These are phyloP conservation scores for Epinephelus moara DNA, from an alignment of 2,113 vertebrate species.

Conservation along the genomic window DNA sequence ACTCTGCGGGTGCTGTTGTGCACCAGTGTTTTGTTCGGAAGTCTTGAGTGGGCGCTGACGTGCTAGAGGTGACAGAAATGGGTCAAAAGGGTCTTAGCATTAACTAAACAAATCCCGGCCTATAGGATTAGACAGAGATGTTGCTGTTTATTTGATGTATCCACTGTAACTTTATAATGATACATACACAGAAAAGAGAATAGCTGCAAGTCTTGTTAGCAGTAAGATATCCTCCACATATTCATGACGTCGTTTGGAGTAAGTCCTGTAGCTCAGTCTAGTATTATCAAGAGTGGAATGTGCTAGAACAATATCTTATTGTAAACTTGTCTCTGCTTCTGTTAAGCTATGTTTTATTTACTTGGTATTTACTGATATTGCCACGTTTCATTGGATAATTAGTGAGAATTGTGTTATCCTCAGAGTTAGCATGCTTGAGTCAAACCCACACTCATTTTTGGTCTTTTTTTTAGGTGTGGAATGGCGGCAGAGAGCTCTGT, in stretches of 20 bases:
- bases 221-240: slow-evolving; percentile 19
- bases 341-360: slow-evolving; percentile 23
- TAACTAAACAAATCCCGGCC: slow-evolving; percentile 92
- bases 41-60: slow-evolving; percentile 82
- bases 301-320: slow-evolving; percentile 40
- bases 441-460: slow-evolving; percentile 10
- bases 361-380: not conserved
- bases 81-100: slow-evolving; percentile 91
- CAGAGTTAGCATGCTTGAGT: slow-evolving; percentile 14
- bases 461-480: slow-evolving; percentile 62
- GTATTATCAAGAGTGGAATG: slow-evolving; percentile 44
- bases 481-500: slow-evolving; percentile 66
- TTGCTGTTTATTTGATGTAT: slow-evolving; percentile 88
- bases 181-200: slow-evolving; percentile 53
- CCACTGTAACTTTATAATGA: slow-evolving; percentile 85
- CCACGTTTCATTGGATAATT: not conserved
- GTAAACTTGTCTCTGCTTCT: slow-evolving; percentile 22
- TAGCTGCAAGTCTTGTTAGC: slow-evolving; percentile 31
- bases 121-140: slow-evolving; percentile 91
- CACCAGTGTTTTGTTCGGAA: slow-evolving; percentile 74
- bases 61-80: slow-evolving; percentile 85
- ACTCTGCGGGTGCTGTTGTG: slow-evolving; percentile 65
- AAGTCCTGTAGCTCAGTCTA: slow-evolving; percentile 22
- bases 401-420: not conserved
- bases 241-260: slow-evolving; percentile 34